Base-by-base conservation (phyloP, 2,888 invertebrate species). In the Clusia tigrina region DNA sequence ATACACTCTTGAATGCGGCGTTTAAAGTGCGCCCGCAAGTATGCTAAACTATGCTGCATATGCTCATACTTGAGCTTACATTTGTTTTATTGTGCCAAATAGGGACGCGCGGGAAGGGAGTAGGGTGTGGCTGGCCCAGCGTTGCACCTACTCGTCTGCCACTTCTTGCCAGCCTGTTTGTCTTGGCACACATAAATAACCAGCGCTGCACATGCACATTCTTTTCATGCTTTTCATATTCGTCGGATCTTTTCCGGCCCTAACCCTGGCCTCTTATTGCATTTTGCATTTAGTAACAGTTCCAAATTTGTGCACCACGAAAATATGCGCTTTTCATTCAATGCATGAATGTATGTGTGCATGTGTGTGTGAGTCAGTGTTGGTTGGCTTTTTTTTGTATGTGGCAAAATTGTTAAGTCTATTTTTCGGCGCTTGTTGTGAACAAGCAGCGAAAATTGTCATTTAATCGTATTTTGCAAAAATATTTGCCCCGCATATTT, bases 371-470 rank as follows among this genome's bases (percentile, higher is more conserved):
- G 32, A 5, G 57, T 63, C 69, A 69, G 63, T 32, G 32, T 32
- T 32, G 5, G 5, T 32, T 5, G 32, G 5, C 32, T 5, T 42
- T 42, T 17, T 42, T 42, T 42, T 42, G 2, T 42, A 10, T 5
- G 3, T 17, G n/a, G 42, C 32, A 32, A n/a, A n/a, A n/a, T n/a
- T n/a, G n/a, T n/a, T n/a, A n/a, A n/a, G n/a, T n/a, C 32, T 48
- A 20, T 20, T 18, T 18, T 22, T 20, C 3, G 48, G 20, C 22
- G 48, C 22, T 18, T 15, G 20, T 48, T 48, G 18, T 9, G 5
- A 62, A 69, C 66, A 64, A 68, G 60, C 54, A 56, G 55, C 67
- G 62, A 67, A 69, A 69, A 67, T 69, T 69, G 60, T 65, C 64
- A 63, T 65, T 66, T 67, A 70, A 68, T 67, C 64, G 64, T 54